Evolutionary conservation across 2,113 vertebrate genomes (phyloP).

Genomic region (Odocoileus virginianus): DNA sequence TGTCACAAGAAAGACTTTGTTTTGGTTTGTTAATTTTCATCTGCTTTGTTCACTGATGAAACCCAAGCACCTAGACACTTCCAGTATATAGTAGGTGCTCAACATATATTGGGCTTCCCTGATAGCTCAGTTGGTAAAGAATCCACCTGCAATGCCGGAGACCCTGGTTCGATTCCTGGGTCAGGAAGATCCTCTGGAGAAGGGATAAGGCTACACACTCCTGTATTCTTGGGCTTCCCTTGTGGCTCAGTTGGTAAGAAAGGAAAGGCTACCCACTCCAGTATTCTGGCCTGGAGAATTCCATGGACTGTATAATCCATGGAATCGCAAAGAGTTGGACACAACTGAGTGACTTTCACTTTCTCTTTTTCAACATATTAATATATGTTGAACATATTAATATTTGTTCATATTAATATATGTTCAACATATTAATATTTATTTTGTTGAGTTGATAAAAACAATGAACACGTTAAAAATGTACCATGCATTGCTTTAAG

Average conservation of each 20-base stretch:
- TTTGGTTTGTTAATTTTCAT: background rate
- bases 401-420: too few relatives aligned
- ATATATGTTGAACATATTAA: too few relatives aligned
- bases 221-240: background rate
- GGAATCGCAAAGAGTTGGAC: background rate
- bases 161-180: background rate
- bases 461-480: background rate
- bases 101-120: background rate
- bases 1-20: background rate
- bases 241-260: background rate
- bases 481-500: background rate
- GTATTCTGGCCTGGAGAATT: background rate
- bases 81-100: background rate
- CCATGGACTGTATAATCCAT: background rate
- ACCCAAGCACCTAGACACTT: background rate
- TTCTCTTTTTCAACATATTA: background rate
- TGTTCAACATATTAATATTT: background rate
- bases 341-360: background rate
- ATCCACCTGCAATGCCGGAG: background rate
- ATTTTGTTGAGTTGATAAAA: background rate
- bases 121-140: background rate
- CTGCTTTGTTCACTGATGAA: background rate
- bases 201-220: background rate
- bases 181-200: background rate
- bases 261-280: background rate